Conservation (phyloP, 23 tunicate genomes). For the Halocynthia roretzi region DNA sequence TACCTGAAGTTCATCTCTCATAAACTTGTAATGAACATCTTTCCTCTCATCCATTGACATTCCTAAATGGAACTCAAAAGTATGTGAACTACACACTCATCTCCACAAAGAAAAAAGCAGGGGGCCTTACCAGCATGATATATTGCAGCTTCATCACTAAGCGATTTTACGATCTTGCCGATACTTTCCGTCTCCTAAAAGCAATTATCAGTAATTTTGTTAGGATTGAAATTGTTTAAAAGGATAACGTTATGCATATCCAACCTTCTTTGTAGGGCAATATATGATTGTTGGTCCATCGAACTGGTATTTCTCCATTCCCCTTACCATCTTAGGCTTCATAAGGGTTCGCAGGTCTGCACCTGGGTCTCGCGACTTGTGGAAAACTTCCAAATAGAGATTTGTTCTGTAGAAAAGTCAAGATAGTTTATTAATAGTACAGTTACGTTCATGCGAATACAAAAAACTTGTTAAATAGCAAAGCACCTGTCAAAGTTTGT, state of each 20-base stretch:
- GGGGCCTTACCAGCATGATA: conserved; percentile 72
- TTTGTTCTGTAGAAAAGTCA: conserved; percentile 46
- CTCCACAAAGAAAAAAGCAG: background rate
- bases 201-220: background rate
- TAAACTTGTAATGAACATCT: conserved; percentile 76
- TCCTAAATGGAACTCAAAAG: background rate
- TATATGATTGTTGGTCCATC: conserved; percentile 98
- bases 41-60: conserved; percentile 62
- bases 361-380: conserved; percentile 76
- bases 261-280: conserved; percentile 87
- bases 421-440: too few relatives aligned
- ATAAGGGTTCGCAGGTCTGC: conserved; percentile 50
- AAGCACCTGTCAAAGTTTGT: conserved; percentile 89
- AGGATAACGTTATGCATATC: background rate
- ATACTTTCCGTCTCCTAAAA: conserved; percentile 68
- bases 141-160: conserved; percentile 53
- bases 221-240: background rate
- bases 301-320: conserved; percentile 44
- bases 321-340: conserved; percentile 38
- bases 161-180: conserved; percentile 54
- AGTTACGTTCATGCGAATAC: too few relatives aligned
- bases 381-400: conserved; percentile 81
- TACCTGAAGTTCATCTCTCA: conserved; percentile 85
- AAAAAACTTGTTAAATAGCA: too few relatives aligned
- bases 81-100: background rate